Evolutionary conservation across 2,888 invertebrate species (phyloP).

Genomic region (Nebria brevicollis): DNA sequence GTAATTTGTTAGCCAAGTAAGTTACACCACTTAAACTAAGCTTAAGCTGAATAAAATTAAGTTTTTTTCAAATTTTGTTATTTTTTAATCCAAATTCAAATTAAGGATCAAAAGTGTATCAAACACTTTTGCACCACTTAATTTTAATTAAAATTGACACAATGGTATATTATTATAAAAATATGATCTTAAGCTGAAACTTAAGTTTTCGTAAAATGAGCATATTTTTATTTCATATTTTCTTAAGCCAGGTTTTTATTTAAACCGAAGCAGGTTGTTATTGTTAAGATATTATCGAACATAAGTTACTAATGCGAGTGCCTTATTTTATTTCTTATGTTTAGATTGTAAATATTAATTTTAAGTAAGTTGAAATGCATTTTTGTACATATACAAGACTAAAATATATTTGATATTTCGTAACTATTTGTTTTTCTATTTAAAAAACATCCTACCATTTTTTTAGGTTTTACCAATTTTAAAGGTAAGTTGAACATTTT

Average conservation of each 20-base stretch:
- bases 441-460: not conserved
- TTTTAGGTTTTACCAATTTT: no score
- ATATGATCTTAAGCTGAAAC: no score
- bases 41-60: not conserved
- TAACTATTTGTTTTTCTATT: constrained; percentile 25
- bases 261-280: not conserved
- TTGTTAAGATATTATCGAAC: constrained; percentile 25
- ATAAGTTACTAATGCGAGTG: constrained; percentile 44
- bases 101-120: not conserved
- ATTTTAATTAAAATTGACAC: no score
- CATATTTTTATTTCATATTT: no score
- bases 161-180: no score
- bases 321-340: constrained; percentile 39
- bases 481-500: no score
- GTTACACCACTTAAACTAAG: not conserved
- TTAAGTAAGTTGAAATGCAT: not conserved
- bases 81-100: not conserved
- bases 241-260: no score
- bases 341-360: constrained; percentile 36
- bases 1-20: constrained; percentile 32
- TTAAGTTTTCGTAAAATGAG: no score
- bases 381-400: constrained; percentile 10
- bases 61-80: not conserved
- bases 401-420: constrained; percentile 29
- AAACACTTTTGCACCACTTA: not conserved